Evolutionary conservation across 2,797 vertebrate genomes (phyloP), one percentile per base, ranked within the genome.

Genomic region (Myiothlypis chrysogaster): DNA sequence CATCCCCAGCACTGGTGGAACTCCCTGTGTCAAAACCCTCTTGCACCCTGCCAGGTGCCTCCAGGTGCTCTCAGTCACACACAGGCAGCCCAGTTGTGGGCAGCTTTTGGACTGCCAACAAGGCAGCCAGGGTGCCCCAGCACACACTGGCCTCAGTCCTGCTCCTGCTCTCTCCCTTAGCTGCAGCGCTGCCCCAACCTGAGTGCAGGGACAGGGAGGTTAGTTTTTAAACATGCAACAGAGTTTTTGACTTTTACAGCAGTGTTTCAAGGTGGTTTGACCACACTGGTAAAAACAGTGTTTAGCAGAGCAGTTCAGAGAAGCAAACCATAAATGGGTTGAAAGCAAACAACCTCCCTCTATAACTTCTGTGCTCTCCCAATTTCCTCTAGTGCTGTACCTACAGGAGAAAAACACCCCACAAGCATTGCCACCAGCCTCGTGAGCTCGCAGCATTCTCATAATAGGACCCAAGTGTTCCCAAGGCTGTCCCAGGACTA

Each of bases 401-500:
- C 34, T n/a, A 28, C 34, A 68, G 34, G 32, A 75, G 17, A 19
- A 70, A n/a, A 34, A 37, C 41, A 5, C 0, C 7, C 46, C 4
- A 2, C 12, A 35, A 64, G 17, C 10, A 17, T 18, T 56, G 25
- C 22, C 60, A 49, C 9, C 11, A 63, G 35, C 9, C 22, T 59
- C 3, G 1, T 2, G 6, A 77, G 56, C 18, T 88, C 1, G 0
- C 4, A 8, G 14, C 18, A 7, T 53, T 72, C 50, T 69, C 6
- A 0, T 9, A 6, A 19, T 5, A 37, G n/a, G 12, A 70, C 11
- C 10, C n/a, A 17, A 68, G 19, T 2, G 12, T 32, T 47, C 46
- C 59, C 18, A 20, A 4, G 8, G 19, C n/a, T 21, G 1, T 43
- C 32, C 19, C 20, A 30, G 30, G 25, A 6, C 19, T 27, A 4